Base-by-base conservation (phyloP, 2,888 invertebrate genomes). In the Endomychus coccineus region DNA sequence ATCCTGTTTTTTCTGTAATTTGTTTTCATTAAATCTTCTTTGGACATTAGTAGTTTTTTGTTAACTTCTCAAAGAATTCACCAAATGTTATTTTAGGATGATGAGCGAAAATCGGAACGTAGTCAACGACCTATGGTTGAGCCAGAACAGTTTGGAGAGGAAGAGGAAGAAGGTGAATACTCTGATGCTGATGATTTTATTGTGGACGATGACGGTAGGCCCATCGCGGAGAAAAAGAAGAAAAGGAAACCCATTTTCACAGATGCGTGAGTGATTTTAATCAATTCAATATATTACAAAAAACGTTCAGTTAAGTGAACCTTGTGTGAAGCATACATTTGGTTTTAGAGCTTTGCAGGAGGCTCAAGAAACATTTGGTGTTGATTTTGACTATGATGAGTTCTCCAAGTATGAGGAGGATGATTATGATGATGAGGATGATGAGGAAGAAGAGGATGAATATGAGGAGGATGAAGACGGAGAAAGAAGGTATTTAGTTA, bases 321-420 rank as follows among this genome's bases (percentile, higher is more conserved):
- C 5, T 9, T 25, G 7, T 5, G 25, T 5, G 12, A 25, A 9
- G 10, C 5, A 25, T 5, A 25, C n/a, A 7, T 14, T 30, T 33
- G 14, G 29, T 49, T 54, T 9, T 48, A 87, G 81, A 7, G 88
- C 89, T 1, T 69, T 96, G 11, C 95, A 96, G 77, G 92, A 97
- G 65, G 98, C 97, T 34, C 95, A 96, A 65, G 97, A 98, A 61
- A 94, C 97, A 48, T 98, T 98, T 62, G 98, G 97, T 16, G 94
- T 96, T n/a, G 97, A 97, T 63, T 96, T 97, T 67, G 95, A 91
- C 58, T 91, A 85, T 58, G 89, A 89, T 40, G 90, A 91, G 49
- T 87, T 91, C 64, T 80, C 82, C 34, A 87, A 87, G 56, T 87
- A 86, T 56, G 88, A 82, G 4, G 86, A 88, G 34, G 89, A 89